A percentile compares a stretch with the other conserved stretches of the same genome.
Conservation (phyloP, 2,113 vertebrate species). For the Ochotona curzoniae region DNA sequence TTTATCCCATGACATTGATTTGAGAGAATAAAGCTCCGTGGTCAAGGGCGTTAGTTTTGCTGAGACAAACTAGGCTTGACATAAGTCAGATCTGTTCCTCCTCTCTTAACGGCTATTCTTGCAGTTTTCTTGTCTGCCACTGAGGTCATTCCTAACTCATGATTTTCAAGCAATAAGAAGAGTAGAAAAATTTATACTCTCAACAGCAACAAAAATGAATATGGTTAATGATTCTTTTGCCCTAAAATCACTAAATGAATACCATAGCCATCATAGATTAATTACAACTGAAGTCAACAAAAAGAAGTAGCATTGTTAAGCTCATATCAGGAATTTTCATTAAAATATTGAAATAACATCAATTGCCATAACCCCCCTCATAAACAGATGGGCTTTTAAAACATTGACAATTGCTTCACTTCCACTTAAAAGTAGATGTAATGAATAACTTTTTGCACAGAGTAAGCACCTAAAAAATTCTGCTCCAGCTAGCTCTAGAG, state of each 20-base stretch:
- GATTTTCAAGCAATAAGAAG: background rate
- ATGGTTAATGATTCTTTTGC: background rate
- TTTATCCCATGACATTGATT: background rate
- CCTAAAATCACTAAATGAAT: slow-evolving; percentile 54
- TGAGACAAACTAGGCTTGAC: background rate
- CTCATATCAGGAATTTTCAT: background rate
- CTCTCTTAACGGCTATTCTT: background rate
- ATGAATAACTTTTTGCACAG: background rate
- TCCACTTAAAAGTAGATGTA: background rate
- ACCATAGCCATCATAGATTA: slow-evolving; percentile 64
- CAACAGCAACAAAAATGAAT: background rate
- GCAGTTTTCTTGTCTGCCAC: background rate
- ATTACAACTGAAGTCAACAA: slow-evolving; percentile 43
- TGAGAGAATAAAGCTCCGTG: background rate
- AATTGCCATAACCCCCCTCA: background rate
- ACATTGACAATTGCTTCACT: background rate
- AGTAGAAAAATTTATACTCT: background rate
- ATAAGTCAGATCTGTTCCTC: background rate
- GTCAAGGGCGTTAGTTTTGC: background rate
- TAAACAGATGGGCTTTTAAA: background rate
- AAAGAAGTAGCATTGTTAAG: background rate
- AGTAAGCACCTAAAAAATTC: background rate
- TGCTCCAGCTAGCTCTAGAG: background rate
- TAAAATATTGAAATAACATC: background rate
- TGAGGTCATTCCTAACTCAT: background rate